phyloP scores from a whole-genome alignment of 2,797 vertebrate genomes.

The Hydrocynus forskahlii region DNA sequence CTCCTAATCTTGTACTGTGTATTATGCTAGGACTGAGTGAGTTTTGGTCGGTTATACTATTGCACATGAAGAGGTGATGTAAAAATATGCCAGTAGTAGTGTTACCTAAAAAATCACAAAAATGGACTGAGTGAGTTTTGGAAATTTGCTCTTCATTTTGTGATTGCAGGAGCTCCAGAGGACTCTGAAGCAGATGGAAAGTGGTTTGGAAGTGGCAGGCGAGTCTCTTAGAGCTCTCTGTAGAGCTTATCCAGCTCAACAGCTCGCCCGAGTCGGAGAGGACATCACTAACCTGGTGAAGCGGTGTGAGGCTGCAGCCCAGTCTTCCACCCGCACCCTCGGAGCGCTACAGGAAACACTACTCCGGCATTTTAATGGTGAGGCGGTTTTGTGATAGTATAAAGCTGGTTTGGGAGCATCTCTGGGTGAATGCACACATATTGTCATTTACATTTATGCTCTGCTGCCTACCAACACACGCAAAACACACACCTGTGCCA shows the following conservation, averaged over 20 bases:
- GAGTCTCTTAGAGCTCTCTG: constrained; percentile 89
- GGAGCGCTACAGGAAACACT: constrained; percentile 85
- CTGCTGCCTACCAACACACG: constrained; percentile 22
- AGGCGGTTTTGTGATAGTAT: constrained; percentile 44
- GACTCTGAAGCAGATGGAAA: constrained; percentile 85
- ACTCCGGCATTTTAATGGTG: constrained; percentile 87
- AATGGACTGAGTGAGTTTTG: no score
- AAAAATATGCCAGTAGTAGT: no score
- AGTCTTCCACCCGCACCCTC: constrained; percentile 82
- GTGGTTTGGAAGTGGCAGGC: constrained; percentile 80
- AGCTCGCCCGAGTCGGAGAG: constrained; percentile 84
- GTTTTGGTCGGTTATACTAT: no score
- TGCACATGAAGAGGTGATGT: no score
- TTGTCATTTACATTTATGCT: constrained; percentile 9
- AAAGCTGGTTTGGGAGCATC: background rate
- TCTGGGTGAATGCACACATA: background rate
- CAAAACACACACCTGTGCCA: constrained; percentile 76
- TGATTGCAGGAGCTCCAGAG: constrained; percentile 83
- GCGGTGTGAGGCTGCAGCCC: constrained; percentile 85
- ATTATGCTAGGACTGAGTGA: no score
- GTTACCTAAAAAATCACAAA: no score
- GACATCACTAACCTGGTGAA: constrained; percentile 85
- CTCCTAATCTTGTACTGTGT: no score
- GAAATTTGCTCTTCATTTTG: no score
- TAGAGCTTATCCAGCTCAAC: constrained; percentile 86